A percentile compares a stretch with the other conserved stretches of the same genome.
These are phyloP conservation scores for Mastomys coucha DNA, from an alignment of 2,113 vertebrate species.

Conservation along the genomic window DNA sequence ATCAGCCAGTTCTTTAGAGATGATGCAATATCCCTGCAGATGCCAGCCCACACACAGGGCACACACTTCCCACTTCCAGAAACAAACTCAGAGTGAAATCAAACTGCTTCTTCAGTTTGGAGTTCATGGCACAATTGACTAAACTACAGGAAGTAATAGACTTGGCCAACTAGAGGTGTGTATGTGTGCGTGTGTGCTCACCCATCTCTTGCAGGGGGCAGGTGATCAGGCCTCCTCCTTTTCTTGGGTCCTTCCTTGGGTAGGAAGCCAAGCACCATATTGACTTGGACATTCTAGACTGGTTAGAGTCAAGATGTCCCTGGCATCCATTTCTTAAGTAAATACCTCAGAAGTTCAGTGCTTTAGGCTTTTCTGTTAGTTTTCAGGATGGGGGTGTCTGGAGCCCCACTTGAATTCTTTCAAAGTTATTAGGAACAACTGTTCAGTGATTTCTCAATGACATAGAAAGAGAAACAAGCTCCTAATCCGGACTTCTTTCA, in stretches of 20 bases:
- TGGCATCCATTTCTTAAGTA: not conserved
- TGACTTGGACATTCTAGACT: not conserved
- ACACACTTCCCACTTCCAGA: not conserved
- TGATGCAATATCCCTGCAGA: accelerated
- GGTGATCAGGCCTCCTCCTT: accelerated
- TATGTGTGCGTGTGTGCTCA: no score
- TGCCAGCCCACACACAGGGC: not conserved
- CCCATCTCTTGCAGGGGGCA: accelerated
- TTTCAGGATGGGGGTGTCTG: not conserved
- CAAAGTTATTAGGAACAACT: not conserved
- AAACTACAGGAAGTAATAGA: not conserved
- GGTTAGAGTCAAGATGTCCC: accelerated
- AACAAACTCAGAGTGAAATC: conserved; percentile 4
- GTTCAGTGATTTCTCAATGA: no score
- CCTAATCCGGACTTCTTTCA: not conserved
- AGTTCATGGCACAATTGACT: not conserved
- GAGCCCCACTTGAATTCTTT: accelerated
- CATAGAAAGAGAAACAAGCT: no score
- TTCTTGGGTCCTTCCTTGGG: accelerated
- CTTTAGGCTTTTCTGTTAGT: not conserved
- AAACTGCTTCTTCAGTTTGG: conserved; percentile 9
- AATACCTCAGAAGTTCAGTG: not conserved
- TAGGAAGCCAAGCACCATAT: accelerated
- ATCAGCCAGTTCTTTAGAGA: accelerated
- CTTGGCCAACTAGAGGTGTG: not conserved